These are phyloP conservation scores for Coecobrya sp. DNA, from an alignment of 2,888 invertebrate species.

Conservation along the genomic window DNA sequence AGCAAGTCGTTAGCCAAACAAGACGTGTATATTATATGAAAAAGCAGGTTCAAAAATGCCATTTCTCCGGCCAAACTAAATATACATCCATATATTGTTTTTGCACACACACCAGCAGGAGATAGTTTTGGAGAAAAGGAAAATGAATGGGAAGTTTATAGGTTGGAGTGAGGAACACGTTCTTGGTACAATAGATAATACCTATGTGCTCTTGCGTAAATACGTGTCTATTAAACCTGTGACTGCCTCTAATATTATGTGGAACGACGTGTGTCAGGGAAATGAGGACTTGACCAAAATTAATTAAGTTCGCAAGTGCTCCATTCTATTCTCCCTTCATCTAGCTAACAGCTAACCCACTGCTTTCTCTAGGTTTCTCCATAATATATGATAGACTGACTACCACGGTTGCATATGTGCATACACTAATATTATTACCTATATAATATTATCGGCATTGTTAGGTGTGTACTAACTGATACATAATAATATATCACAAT, in stretches of 20 bases:
- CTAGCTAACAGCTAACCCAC: background rate
- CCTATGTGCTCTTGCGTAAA: background rate
- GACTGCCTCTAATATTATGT: conserved; percentile 1
- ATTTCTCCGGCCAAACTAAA: background rate
- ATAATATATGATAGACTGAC: background rate
- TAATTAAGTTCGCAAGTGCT: conserved; percentile 68
- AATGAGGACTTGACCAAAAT: conserved; percentile 59
- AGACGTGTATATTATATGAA: background rate
- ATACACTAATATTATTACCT: background rate
- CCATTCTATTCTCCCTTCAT: conserved; percentile 20
- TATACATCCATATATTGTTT: background rate
- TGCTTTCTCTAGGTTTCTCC: background rate
- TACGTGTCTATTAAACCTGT: background rate
- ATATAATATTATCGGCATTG: background rate
- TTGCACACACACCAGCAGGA: background rate
- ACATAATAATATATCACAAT: background rate
- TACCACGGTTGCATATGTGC: background rate
- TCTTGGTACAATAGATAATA: background rate
- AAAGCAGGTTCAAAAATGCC: background rate
- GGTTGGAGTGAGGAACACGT: background rate
- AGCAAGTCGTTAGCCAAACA: background rate
- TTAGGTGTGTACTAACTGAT: background rate
- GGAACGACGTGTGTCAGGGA: conserved; percentile 35
- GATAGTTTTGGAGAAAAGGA: background rate
- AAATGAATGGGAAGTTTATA: background rate